A percentile compares a stretch with the other conserved stretches of the same genome.
phyloP scores from a whole-genome alignment of 2,888 invertebrate species.

The Ophion slaviceki region DNA sequence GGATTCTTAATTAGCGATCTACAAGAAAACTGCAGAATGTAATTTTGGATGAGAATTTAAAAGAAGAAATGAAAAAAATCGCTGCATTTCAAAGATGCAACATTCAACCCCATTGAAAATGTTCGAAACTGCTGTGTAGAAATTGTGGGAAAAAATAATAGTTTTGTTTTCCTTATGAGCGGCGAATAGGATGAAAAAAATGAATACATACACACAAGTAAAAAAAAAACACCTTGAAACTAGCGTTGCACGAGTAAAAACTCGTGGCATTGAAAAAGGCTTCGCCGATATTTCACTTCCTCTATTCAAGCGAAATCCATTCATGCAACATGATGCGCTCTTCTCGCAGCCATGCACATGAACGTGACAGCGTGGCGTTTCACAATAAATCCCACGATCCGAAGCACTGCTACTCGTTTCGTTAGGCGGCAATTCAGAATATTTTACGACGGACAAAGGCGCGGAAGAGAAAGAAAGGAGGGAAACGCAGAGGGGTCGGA shows the following conservation, averaged over 20 bases:
- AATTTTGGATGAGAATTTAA: no score
- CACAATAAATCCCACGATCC: conserved; percentile 18
- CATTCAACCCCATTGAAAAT: no score
- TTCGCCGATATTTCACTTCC: not conserved
- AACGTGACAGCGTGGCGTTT: conserved; percentile 2
- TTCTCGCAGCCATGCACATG: not conserved
- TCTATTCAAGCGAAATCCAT: conserved; percentile 47
- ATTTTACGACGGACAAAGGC: not conserved
- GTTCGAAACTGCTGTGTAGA: no score
- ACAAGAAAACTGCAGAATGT: no score
- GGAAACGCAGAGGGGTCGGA: not conserved
- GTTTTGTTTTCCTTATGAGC: no score
- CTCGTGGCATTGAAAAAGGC: not conserved
- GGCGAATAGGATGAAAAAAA: not conserved
- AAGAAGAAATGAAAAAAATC: no score
- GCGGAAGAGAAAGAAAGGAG: not conserved
- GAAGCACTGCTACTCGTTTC: not conserved
- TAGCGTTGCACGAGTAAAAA: no score
- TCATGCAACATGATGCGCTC: conserved; percentile 37
- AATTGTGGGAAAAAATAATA: no score
- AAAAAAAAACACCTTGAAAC: not conserved
- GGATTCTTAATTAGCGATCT: no score
- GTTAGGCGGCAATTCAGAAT: not conserved
- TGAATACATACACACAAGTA: not conserved
- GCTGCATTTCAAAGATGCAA: no score